Evolutionary conservation across 2,113 vertebrate genomes (phyloP).

Genomic region (Python bivittatus): DNA sequence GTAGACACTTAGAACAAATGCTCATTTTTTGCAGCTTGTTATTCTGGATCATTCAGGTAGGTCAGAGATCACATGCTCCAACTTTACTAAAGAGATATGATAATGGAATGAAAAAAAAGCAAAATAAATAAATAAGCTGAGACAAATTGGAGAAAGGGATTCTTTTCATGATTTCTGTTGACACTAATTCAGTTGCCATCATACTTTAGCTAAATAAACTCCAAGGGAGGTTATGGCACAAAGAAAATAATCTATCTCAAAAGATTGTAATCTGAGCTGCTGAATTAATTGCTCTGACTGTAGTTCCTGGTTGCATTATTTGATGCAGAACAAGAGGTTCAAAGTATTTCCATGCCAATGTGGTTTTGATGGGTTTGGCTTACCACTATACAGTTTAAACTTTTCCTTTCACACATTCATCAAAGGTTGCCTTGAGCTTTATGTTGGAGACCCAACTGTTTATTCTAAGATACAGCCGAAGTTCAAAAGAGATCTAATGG

Average conservation of each 20-base stretch:
- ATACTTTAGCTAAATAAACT: not conserved
- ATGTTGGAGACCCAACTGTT: constrained; percentile 45
- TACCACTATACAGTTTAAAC: constrained; percentile 54
- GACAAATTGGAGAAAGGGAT: not conserved
- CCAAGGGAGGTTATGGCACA: not conserved
- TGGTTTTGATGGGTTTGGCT: constrained; percentile 44
- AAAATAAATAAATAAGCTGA: not conserved
- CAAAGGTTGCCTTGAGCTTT: constrained; percentile 38
- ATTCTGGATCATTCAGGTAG: too few species aligned
- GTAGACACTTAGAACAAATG: too few species aligned
- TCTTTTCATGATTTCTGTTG: not conserved
- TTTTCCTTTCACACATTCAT: constrained; percentile 53
- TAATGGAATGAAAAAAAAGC: too few species aligned
- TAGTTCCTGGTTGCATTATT: constrained; percentile 45
- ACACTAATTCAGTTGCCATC: not conserved
- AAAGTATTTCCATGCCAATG: constrained; percentile 47
- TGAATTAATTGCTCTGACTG: constrained; percentile 35
- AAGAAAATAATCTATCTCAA: not conserved
- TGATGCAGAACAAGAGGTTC: constrained; percentile 36
- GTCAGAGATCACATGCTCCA: too few species aligned
- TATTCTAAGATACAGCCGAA: constrained; percentile 46
- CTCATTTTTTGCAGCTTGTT: too few species aligned
- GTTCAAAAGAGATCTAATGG: constrained; percentile 53
- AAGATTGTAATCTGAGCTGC: not conserved
- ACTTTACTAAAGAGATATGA: too few species aligned